phyloP scores from a whole-genome alignment of 2,888 invertebrate species.

The Trichogramma evanescens region DNA sequence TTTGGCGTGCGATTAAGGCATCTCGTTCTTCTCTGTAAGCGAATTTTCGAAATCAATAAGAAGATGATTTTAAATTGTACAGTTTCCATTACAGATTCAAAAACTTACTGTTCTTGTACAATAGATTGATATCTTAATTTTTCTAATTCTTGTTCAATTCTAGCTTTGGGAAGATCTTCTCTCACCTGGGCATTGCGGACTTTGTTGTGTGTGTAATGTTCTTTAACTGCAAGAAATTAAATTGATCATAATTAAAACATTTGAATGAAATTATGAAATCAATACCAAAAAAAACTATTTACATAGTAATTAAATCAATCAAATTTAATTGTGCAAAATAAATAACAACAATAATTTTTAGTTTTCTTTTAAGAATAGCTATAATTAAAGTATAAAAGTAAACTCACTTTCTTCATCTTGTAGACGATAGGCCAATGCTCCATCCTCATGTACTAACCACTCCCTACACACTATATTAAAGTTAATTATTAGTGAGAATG shows the following conservation, averaged over 20 bases:
- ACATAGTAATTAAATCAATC: not conserved
- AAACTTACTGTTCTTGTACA: conserved; percentile 59
- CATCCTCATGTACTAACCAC: conserved; percentile 79
- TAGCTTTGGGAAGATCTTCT: conserved; percentile 70
- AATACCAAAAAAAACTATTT: not conserved
- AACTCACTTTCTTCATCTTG: conserved; percentile 73
- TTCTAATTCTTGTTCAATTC: conserved; percentile 65
- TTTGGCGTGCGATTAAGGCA: conserved; percentile 58
- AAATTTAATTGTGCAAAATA: conserved; percentile 1
- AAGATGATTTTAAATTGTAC: not conserved
- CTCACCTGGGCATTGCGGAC: conserved; percentile 68
- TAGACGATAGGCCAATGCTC: conserved; percentile 70
- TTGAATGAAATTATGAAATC: not conserved
- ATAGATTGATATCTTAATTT: conserved; percentile 55
- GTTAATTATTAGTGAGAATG: too few relatives aligned
- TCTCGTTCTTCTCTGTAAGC: conserved; percentile 60
- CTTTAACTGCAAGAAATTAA: conserved; percentile 52
- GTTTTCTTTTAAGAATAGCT: not conserved
- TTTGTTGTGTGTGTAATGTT: conserved; percentile 71
- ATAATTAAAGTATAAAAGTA: not conserved
- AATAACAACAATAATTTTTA: conserved; percentile 1
- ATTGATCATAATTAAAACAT: not conserved
- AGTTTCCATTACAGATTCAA: not conserved
- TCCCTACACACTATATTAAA: conserved; percentile 62
- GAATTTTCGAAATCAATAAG: conserved; percentile 1